phyloP scores from a whole-genome alignment of 2,113 vertebrate genomes.

The Leucopsar rothschildi region DNA sequence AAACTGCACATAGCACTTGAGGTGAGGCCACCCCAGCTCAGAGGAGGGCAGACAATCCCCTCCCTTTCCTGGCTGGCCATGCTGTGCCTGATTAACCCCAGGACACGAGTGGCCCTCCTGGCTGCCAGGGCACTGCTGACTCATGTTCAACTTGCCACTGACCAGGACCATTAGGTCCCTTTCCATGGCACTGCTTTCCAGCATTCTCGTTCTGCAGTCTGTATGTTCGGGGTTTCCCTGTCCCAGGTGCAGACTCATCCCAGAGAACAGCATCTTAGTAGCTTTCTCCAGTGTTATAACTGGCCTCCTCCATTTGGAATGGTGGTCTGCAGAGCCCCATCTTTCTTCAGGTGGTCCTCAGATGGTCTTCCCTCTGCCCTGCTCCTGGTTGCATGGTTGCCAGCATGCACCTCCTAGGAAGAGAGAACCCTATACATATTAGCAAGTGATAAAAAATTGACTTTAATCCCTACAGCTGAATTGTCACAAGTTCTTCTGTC shows the following conservation, averaged over 20 bases:
- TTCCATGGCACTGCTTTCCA: background rate
- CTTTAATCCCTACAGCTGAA: background rate
- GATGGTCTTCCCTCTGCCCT: background rate
- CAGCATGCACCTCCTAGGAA: background rate
- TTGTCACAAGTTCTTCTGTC: background rate
- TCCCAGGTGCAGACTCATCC: background rate
- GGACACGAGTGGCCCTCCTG: rapidly evolving
- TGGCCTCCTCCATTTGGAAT: background rate
- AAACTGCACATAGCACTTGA: rapidly evolving
- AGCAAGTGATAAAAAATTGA: background rate
- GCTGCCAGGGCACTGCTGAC: background rate
- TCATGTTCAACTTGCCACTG: background rate
- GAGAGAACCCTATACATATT: background rate
- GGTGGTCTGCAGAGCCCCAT: background rate
- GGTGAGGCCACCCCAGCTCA: rapidly evolving
- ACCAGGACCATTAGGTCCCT: background rate
- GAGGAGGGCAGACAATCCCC: rapidly evolving
- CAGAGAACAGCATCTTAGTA: background rate
- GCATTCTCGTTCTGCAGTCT: background rate
- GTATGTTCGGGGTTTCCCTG: background rate
- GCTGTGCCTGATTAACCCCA: background rate
- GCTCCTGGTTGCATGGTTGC: background rate
- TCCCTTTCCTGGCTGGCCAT: rapidly evolving
- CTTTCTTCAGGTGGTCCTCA: background rate
- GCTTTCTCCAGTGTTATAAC: background rate